Evolutionary conservation across 2,888 invertebrate genomes (phyloP).

Genomic region (Apodemia mormo): DNA sequence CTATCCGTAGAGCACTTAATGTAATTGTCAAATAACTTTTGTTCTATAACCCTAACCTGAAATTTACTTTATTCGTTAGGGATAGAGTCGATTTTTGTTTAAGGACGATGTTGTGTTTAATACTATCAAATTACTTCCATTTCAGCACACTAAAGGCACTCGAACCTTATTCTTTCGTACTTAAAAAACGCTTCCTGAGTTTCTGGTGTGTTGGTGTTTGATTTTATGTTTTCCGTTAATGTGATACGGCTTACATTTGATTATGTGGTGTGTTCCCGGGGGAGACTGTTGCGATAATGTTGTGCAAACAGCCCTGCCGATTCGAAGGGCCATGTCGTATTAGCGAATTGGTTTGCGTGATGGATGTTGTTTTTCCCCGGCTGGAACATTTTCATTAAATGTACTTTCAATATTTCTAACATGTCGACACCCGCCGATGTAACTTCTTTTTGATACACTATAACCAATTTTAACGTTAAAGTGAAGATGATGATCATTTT

Average conservation of each 20-base stretch:
- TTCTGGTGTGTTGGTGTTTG: not conserved
- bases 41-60: not conserved
- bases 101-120: not conserved
- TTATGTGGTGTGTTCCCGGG: not conserved
- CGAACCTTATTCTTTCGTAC: slow-evolving; percentile 19
- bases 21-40: slow-evolving; percentile 15
- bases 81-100: not conserved
- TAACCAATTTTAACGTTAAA: no score
- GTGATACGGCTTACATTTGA: not conserved
- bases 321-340: slow-evolving; percentile 22
- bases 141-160: slow-evolving; percentile 18
- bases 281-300: slow-evolving; percentile 23
- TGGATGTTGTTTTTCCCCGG: not conserved
- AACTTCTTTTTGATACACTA: no score
- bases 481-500: no score
- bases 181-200: slow-evolving; percentile 15
- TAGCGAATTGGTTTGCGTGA: slow-evolving; percentile 19
- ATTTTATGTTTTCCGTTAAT: not conserved
- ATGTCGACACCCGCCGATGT: not conserved
- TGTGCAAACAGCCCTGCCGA: slow-evolving; percentile 26
- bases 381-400: slow-evolving; percentile 7
- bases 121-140: slow-evolving; percentile 19
- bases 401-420: not conserved
- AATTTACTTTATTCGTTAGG: not conserved
- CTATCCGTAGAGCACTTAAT: not conserved